Evolutionary conservation across 2,888 invertebrate species (phyloP).

Genomic region (Leptinotarsa peninsularis): DNA sequence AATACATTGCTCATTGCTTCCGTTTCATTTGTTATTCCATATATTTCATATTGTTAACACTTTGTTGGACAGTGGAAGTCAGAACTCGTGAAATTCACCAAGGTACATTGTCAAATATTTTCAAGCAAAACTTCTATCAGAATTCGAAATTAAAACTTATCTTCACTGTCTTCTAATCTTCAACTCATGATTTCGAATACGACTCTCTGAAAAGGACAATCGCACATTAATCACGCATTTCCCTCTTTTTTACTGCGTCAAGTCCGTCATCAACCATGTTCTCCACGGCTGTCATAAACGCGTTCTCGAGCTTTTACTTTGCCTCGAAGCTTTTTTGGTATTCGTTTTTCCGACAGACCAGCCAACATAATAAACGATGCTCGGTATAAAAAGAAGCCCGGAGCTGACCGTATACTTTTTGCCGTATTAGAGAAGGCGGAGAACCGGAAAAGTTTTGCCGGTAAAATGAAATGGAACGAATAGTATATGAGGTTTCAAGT

Average conservation of each 20-base stretch:
- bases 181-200: neutral
- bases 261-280: conserved; percentile 40
- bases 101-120: no score
- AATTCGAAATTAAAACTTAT: neutral
- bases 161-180: neutral
- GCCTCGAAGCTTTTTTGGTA: conserved; percentile 36
- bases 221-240: conserved; percentile 34
- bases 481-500: neutral
- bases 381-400: conserved; percentile 33
- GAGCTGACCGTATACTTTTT: conserved; percentile 44
- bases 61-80: no score
- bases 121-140: no score
- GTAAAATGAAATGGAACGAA: conserved; percentile 38
- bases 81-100: no score
- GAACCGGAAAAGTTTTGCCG: conserved; percentile 37
- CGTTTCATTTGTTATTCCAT: no score
- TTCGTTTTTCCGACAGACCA: conserved; percentile 40
- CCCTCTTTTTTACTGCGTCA: conserved; percentile 22
- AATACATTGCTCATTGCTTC: no score
- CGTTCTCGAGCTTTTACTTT: conserved; percentile 39
- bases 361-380: conserved; percentile 45
- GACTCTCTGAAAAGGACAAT: conserved; percentile 22
- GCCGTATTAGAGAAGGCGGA: conserved; percentile 38
- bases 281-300: conserved; percentile 44
- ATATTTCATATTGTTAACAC: no score